phyloP scores from a whole-genome alignment of 1,140 invertebrate genomes.

The Diuraphis noxia region DNA sequence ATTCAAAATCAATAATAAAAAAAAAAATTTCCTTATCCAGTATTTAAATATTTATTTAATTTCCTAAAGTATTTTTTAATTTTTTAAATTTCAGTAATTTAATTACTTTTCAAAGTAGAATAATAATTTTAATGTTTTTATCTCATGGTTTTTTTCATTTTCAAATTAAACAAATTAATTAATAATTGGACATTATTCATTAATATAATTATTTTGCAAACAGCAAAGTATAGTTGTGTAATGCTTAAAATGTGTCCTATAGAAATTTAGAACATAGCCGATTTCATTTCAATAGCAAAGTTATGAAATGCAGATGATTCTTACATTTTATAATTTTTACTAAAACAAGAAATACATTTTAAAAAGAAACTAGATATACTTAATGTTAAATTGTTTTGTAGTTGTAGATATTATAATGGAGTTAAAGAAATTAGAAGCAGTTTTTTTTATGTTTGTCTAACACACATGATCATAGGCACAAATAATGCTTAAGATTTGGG shows the following conservation, averaged over 20 bases:
- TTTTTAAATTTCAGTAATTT: not conserved
- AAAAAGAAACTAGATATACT: not conserved
- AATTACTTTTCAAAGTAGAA: not conserved
- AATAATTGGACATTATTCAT: not conserved
- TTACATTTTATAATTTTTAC: constrained; percentile 6
- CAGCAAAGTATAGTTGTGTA: not conserved
- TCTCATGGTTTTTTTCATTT: not conserved
- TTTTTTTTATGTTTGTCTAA: no score
- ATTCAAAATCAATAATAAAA: not conserved
- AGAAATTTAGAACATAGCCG: constrained; percentile 41
- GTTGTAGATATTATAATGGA: not conserved
- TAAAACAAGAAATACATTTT: not conserved
- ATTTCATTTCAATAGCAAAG: constrained; percentile 42
- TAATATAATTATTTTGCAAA: not conserved
- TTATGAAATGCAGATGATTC: constrained; percentile 46
- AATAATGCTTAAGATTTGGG: no score
- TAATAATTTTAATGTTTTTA: not conserved
- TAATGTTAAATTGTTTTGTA: not conserved
- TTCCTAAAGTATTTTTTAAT: not conserved
- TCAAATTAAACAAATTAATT: not conserved
- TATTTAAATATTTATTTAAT: not conserved
- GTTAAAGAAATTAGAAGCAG: no score
- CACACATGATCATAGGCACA: no score
- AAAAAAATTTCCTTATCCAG: not conserved
- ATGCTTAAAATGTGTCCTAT: constrained; percentile 35